Evolutionary conservation across 2,113 vertebrate genomes (phyloP).

Genomic region (Pycnonotus jocosus): DNA sequence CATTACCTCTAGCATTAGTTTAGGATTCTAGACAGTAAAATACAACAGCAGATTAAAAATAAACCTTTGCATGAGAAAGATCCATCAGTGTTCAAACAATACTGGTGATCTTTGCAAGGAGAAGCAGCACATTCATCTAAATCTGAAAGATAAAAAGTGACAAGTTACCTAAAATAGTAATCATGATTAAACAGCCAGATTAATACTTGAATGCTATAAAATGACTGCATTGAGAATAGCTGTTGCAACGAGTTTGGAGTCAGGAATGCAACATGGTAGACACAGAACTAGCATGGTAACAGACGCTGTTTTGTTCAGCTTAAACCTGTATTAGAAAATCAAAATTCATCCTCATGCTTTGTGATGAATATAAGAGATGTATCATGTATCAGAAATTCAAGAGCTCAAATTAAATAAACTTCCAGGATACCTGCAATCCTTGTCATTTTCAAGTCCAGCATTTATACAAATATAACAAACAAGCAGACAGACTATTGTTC

Average conservation of each 20-base stretch:
- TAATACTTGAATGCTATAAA: neutral
- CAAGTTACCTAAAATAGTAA: neutral
- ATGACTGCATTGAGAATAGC: neutral
- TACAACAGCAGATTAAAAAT: neutral
- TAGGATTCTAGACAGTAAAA: neutral
- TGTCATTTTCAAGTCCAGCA: neutral
- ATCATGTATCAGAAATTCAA: neutral
- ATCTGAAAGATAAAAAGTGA: constrained; percentile 72
- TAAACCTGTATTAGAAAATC: neutral
- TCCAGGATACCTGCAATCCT: neutral
- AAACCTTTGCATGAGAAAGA: constrained; percentile 87
- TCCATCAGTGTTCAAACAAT: constrained; percentile 84
- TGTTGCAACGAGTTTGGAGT: neutral
- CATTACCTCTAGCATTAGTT: neutral
- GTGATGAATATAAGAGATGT: neutral
- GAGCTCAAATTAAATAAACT: neutral
- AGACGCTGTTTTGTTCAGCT: neutral
- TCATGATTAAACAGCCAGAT: neutral
- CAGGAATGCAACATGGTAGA: neutral
- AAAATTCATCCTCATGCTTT: neutral
- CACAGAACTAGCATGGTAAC: neutral
- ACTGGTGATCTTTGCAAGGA: constrained; percentile 79
- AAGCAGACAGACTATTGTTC: neutral
- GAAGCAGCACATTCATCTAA: constrained; percentile 82
- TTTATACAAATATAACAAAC: neutral